Base-by-base conservation (phyloP, 1,140 invertebrate genomes). In the Gonatopus flavifemur region DNA sequence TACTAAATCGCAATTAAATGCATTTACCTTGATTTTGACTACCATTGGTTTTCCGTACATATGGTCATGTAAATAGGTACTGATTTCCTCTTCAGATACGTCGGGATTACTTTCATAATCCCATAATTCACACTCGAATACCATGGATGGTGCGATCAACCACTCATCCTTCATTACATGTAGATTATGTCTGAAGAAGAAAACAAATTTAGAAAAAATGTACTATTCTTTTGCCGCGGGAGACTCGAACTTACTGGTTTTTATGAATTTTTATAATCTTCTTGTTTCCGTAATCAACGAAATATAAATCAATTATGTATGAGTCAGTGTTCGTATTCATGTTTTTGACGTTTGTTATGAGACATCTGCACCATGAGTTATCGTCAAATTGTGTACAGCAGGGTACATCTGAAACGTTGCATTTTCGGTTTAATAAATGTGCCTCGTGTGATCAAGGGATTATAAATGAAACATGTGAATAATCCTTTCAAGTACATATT, bases 241-340 rank as follows among this genome's bases (percentile, higher is more conserved):
- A 19, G 0, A n/a, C n/a, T 43, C 10, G 6, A 18, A 64, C 55
- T 59, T 43, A 70, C 67, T 57, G 21, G 19, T 41, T 13, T 6
- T 30, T 18, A 31, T 55, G 18, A 3, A 56, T 6, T 25, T 40
- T 12, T 49, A 5, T 40, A 35, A 53, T 83, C 80, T 40, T 75
- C 64, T n/a, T n/a, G 47, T 87, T 87, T 0, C 86, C 86, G 54
- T 82, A 88, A 62, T 88, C 86, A 1, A 88, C 69, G 57, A 82
- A 87, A 45, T 77, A 64, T 1, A 87, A 79, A 3, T 72, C 55
- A 45, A 83, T 24, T 7, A n/a, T n/a, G n/a, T n/a, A n/a, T 22
- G 6, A 13, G 31, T 32, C 1, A 9, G 18, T n/a, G 1, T 31
- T 13, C 16, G 21, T 31, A 42, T 36, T 1, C 30, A 16, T 32